Conservation (phyloP, 2,797 vertebrate species). For the Cynodonichthys magdalenae region DNA sequence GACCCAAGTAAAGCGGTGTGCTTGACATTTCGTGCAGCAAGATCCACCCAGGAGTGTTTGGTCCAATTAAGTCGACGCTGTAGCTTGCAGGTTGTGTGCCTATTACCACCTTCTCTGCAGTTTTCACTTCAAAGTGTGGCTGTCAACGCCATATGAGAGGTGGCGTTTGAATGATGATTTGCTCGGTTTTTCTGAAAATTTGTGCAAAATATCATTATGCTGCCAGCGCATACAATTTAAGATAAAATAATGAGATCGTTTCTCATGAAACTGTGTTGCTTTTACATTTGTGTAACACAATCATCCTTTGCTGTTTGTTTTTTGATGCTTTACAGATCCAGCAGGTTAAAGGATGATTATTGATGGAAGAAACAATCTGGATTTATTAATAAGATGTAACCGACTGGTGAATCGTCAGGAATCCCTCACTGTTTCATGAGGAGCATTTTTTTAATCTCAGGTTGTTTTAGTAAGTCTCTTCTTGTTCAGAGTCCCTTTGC, state of each 20-base stretch:
- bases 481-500: conserved; percentile 23
- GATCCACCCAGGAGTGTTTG: conserved; percentile 39
- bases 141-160: conserved; percentile 19
- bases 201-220: not conserved
- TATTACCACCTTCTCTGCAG: conserved; percentile 28
- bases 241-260: not conserved
- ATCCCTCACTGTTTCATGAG: conserved; percentile 13
- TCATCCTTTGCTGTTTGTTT: conserved; percentile 9
- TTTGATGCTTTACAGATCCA: conserved; percentile 27
- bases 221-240: not conserved
- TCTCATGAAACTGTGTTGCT: conserved; percentile 2
- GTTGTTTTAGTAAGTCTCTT: conserved; percentile 17
- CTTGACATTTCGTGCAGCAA: conserved; percentile 46
- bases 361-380: conserved; percentile 11
- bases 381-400: conserved; percentile 12
- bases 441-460: conserved; percentile 15
- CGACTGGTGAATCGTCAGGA: not conserved
- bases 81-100: conserved; percentile 15
- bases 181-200: not conserved
- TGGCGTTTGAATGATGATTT: conserved; percentile 13
- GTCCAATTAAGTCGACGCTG: conserved; percentile 54
- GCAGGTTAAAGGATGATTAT: not conserved
- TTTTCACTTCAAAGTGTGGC: conserved; percentile 21
- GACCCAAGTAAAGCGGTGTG: conserved; percentile 31
- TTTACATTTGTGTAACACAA: conserved; percentile 2